Conservation (phyloP, 2,888 invertebrate species). For the Leucophenga maculata region DNA sequence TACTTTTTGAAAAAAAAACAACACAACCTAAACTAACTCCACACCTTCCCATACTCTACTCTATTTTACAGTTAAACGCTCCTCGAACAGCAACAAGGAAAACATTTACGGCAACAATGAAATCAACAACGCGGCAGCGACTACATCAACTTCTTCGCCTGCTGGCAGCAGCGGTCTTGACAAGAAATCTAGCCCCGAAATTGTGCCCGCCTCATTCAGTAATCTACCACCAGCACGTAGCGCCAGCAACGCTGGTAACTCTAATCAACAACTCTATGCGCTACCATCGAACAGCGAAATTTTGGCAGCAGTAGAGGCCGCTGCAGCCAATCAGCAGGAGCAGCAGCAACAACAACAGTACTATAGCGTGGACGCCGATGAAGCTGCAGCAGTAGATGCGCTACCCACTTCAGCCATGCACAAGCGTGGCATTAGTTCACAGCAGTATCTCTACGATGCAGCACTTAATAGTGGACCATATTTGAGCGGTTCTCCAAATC, state of each 20-base stretch:
- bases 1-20: too few relatives aligned
- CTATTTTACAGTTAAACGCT: constrained; percentile 55
- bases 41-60: background rate
- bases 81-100: constrained; percentile 46
- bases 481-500: constrained; percentile 13
- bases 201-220: constrained; percentile 65
- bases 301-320: constrained; percentile 64
- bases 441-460: constrained; percentile 49
- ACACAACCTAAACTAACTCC: background rate
- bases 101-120: constrained; percentile 29
- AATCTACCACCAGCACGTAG: constrained; percentile 53
- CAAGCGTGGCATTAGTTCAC: constrained; percentile 68
- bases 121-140: constrained; percentile 28
- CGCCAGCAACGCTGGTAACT: background rate
- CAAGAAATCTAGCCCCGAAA: constrained; percentile 68
- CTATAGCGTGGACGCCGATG: constrained; percentile 36
- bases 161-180: constrained; percentile 33
- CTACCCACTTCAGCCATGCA: constrained; percentile 61
- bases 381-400: constrained; percentile 45
- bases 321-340: constrained; percentile 56
- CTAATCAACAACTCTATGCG: constrained; percentile 45
- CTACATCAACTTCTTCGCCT: background rate
- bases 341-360: constrained; percentile 50
- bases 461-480: constrained; percentile 21
- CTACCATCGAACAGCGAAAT: constrained; percentile 62